These are phyloP conservation scores for Himalopsyche phryganea DNA, from an alignment of 1,140 invertebrate genomes.

Conservation along the genomic window DNA sequence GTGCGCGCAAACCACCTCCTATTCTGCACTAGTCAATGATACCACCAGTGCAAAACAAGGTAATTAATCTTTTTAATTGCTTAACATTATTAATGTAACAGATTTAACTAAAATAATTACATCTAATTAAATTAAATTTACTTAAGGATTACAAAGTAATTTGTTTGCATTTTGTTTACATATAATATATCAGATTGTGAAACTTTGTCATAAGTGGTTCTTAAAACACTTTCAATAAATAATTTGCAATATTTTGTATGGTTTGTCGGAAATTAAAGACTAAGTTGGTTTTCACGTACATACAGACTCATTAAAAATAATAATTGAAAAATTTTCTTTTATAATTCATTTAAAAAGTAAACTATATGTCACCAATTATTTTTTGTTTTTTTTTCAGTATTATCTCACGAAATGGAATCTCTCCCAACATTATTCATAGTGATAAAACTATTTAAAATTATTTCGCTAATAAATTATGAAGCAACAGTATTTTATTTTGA, in stretches of 20 bases:
- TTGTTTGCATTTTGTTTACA: too few species aligned
- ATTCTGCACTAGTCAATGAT: slow-evolving; percentile 29
- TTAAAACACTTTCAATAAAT: too few species aligned
- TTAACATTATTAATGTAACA: background rate
- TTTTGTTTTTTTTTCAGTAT: slow-evolving; percentile 31
- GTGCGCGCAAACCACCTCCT: slow-evolving; percentile 22
- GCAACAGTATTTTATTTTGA: slow-evolving; percentile 33
- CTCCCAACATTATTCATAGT: slow-evolving; percentile 19
- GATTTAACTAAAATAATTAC: background rate
- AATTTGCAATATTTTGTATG: too few species aligned
- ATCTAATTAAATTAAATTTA: too few species aligned
- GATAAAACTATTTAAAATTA: slow-evolving; percentile 19
- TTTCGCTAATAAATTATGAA: slow-evolving; percentile 27
- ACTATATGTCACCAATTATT: slow-evolving; percentile 6
- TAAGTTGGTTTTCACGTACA: too few species aligned
- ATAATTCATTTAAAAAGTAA: too few species aligned
- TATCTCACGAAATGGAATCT: slow-evolving; percentile 32
- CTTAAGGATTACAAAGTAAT: too few species aligned
- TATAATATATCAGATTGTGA: too few species aligned
- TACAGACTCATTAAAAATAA: too few species aligned
- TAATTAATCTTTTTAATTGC: slow-evolving; percentile 1
- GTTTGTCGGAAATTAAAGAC: too few species aligned
- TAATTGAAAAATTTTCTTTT: too few species aligned
- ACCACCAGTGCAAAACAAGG: slow-evolving; percentile 14
- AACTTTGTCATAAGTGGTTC: too few species aligned